These are phyloP conservation scores for Drosophila mulleri DNA, from an alignment of 2,888 invertebrate species.

Conservation along the genomic window DNA sequence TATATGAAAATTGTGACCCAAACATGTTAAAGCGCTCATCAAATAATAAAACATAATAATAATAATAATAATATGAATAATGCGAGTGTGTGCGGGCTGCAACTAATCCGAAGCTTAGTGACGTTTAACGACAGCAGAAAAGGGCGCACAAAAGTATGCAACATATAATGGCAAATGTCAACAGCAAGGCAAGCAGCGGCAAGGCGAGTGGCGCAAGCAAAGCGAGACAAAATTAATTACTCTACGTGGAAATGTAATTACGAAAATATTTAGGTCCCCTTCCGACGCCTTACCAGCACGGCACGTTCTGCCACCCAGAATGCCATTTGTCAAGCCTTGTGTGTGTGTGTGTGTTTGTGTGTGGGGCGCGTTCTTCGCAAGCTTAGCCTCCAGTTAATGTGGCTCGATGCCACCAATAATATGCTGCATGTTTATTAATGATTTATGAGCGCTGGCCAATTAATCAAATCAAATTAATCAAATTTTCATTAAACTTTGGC, in stretches of 20 bases:
- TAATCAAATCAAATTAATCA: slow-evolving; percentile 84
- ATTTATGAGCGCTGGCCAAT: slow-evolving; percentile 74
- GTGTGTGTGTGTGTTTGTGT: slow-evolving; percentile 44
- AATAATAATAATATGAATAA: slow-evolving; percentile 59
- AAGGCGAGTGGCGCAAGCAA: slow-evolving; percentile 44
- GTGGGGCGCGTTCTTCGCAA: slow-evolving; percentile 2
- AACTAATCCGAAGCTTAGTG: slow-evolving; percentile 63
- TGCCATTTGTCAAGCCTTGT: slow-evolving; percentile 74
- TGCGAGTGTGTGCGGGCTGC: slow-evolving; percentile 30
- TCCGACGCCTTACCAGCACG: slow-evolving; percentile 33
- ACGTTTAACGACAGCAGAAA: slow-evolving; percentile 61
- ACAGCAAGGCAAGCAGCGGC: slow-evolving; percentile 41
- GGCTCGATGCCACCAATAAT: slow-evolving; percentile 64
- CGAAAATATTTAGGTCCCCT: slow-evolving; percentile 82
- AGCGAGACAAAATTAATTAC: slow-evolving; percentile 84
- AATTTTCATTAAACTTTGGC: slow-evolving; percentile 74
- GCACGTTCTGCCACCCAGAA: slow-evolving; percentile 72
- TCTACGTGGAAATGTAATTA: slow-evolving; percentile 84
- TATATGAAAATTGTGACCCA: slow-evolving; percentile 47
- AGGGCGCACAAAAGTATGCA: slow-evolving; percentile 72
- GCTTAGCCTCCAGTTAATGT: slow-evolving; percentile 46
- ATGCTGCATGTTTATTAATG: slow-evolving; percentile 79
- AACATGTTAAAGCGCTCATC: slow-evolving; percentile 41
- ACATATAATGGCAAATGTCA: slow-evolving; percentile 80
- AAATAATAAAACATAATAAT: slow-evolving; percentile 71